These are phyloP conservation scores for Premnoplex brunnescens DNA, from an alignment of 2,797 vertebrate genomes.

Conservation along the genomic window DNA sequence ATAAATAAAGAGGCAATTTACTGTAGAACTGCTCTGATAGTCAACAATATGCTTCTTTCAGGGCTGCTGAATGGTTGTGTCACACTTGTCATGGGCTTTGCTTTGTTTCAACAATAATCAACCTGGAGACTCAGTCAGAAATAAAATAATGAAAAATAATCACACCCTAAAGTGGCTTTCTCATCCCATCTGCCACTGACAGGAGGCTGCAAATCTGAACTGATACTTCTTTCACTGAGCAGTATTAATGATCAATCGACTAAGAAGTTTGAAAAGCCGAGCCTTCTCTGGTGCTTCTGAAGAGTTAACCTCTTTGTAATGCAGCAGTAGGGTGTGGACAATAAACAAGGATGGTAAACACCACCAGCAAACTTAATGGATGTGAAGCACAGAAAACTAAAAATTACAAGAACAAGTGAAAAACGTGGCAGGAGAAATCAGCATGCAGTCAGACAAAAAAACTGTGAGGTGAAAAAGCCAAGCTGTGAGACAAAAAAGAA, in stretches of 20 bases:
- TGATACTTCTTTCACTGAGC: neutral
- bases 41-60: neutral
- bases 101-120: neutral
- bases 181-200: neutral
- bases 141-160: neutral
- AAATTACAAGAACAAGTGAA: neutral
- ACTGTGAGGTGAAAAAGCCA: neutral
- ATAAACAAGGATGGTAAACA: neutral
- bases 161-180: neutral
- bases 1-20: conserved; percentile 36
- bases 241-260: neutral
- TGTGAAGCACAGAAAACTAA: neutral
- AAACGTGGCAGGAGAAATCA: neutral
- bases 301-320: neutral
- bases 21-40: neutral
- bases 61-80: neutral
- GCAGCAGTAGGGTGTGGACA: neutral
- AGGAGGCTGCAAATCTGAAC: neutral
- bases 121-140: neutral
- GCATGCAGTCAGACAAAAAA: neutral
- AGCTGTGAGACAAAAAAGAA: neutral
- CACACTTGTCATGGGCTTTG: neutral
- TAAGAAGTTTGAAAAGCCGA: neutral
- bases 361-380: neutral
- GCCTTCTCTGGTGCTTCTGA: neutral